phyloP scores from a whole-genome alignment of 2,888 invertebrate species.

The Girardia tigrina region DNA sequence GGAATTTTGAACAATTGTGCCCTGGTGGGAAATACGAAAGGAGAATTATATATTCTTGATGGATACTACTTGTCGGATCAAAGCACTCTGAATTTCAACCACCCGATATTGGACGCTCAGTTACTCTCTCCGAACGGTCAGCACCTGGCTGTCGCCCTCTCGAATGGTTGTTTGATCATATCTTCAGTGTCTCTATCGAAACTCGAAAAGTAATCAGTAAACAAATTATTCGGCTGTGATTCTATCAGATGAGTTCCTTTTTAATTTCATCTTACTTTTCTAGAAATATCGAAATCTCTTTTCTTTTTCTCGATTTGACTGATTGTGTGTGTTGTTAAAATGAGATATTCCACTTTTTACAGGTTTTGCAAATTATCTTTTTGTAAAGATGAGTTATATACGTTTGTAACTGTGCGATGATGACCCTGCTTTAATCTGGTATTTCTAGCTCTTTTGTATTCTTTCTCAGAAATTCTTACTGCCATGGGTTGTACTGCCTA shows the following conservation, averaged over 20 bases:
- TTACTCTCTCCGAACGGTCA: constrained; percentile 1
- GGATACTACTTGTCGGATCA: not conserved
- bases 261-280: constrained; percentile 1
- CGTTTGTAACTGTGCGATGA: too few relatives aligned
- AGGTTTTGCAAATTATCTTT: too few relatives aligned
- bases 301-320: too few relatives aligned
- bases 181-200: not conserved
- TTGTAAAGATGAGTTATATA: too few relatives aligned
- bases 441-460: too few relatives aligned
- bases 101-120: not conserved
- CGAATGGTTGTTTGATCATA: not conserved
- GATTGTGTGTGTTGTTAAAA: too few relatives aligned
- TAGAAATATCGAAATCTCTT: too few relatives aligned
- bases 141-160: not conserved
- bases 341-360: too few relatives aligned
- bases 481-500: too few relatives aligned
- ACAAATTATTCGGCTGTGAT: not conserved
- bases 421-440: too few relatives aligned
- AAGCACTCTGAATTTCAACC: not conserved
- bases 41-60: not conserved
- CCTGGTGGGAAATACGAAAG: not conserved
- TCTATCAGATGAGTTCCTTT: too few relatives aligned
- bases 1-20: not conserved
- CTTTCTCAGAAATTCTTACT: too few relatives aligned
- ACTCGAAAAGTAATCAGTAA: not conserved